Percentiles rank a stretch among this genome's conserved stretches.
Evolutionary conservation across 2,888 invertebrate species (phyloP).

Genomic region (Drosophila putrida): DNA sequence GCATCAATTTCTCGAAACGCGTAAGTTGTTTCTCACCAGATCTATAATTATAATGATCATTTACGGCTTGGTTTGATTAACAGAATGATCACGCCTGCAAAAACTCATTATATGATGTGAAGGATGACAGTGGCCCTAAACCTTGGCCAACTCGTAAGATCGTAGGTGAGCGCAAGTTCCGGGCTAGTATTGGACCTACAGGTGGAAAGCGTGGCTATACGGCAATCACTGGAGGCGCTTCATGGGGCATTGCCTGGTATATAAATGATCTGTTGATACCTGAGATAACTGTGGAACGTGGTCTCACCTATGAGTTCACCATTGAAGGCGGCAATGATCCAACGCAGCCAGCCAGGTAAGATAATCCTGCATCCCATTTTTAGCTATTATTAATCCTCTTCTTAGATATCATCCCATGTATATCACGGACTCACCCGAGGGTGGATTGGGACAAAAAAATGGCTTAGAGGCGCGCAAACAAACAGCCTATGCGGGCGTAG

Average conservation of each 20-base stretch:
- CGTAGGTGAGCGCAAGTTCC: slow-evolving; percentile 88
- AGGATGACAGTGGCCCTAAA: slow-evolving; percentile 87
- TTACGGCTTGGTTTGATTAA: background rate
- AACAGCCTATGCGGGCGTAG: slow-evolving; percentile 92
- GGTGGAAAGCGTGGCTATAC: slow-evolving; percentile 93
- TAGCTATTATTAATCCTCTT: background rate
- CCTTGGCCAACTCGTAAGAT: slow-evolving; percentile 91
- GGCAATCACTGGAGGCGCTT: slow-evolving; percentile 91
- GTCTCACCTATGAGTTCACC: slow-evolving; percentile 93
- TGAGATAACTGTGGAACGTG: slow-evolving; percentile 94
- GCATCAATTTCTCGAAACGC: slow-evolving; percentile 91
- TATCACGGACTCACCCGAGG: slow-evolving; percentile 94
- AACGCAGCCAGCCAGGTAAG: slow-evolving; percentile 91
- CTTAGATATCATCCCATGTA: slow-evolving; percentile 94
- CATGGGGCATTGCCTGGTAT: slow-evolving; percentile 97
- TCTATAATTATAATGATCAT: background rate
- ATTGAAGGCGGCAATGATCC: slow-evolving; percentile 94
- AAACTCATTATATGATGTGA: slow-evolving; percentile 88
- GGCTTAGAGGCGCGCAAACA: slow-evolving; percentile 90
- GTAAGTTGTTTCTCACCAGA: slow-evolving; percentile 80
- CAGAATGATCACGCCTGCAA: slow-evolving; percentile 91
- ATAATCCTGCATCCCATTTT: too few relatives aligned
- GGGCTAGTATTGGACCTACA: slow-evolving; percentile 93
- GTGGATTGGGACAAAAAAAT: slow-evolving; percentile 93
- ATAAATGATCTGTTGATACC: slow-evolving; percentile 96